Base-by-base conservation (phyloP, 2,888 invertebrate species). In the Diarsia dahlii region DNA sequence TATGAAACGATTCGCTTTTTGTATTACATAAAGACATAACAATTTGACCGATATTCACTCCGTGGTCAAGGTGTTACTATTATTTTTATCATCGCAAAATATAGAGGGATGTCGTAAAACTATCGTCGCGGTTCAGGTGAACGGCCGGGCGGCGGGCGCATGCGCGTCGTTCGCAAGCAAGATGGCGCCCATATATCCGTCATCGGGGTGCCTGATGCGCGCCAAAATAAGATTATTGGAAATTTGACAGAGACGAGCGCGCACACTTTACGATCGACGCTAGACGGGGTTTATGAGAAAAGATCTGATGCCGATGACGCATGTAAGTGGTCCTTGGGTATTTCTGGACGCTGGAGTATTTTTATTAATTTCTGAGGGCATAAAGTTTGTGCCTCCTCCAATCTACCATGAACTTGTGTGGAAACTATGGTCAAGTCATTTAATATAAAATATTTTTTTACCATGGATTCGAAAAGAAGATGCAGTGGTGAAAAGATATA, bases 141-240 rank as follows among this genome's bases (percentile, higher is more conserved):
- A 96, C 93, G 96, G 92, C 95, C 96, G 92, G 91, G 90, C 90
- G 91, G 89, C 96, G 92, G 91, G 90, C 90, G 91, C 89, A 87
- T 87, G 91, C 92, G 92, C 91, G 89, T 93, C 94, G 91, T 90
- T 93, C 93, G 90, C 95, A 93, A 93, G 95, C 95, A 93, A 93
- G 95, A 94, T 94, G 95, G 95, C 95, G 90, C 85, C 93, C 94
- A 95, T 96, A 95, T 95, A 94, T 96, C 96, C 91, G 90, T 96
- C 96, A 94, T 93, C 96, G 93, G 87, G 75, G 90, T 91, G 93
- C 94, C 95, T 96, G 95, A 96, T 95, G 95, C 95, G 95, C 96
- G 96, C 96, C 96, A 96, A 96, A 96, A 96, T 96, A 96, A 96
- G 95, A 95, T 95, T 95, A 95, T 94, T 93, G 95, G 95, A 95